phyloP scores from a whole-genome alignment of 2,113 vertebrate genomes.

The Oryzias javanicus region DNA sequence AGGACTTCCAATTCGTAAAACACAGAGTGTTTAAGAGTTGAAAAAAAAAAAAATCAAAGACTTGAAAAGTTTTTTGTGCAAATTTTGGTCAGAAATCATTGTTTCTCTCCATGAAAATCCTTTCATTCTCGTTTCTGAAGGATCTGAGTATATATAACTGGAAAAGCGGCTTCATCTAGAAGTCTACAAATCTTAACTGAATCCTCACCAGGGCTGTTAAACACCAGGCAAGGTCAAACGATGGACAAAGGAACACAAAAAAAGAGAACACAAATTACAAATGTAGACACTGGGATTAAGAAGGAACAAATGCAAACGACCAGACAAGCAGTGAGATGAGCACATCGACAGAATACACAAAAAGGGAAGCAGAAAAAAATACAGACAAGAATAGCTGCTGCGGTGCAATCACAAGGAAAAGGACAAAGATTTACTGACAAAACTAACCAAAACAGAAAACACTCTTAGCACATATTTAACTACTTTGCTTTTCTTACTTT shows the following conservation, averaged over 20 bases:
- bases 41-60: too few relatives aligned
- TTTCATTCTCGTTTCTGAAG: too few relatives aligned
- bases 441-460: neutral
- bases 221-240: neutral
- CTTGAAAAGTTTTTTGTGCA: too few relatives aligned
- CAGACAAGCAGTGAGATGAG: constrained; percentile 1
- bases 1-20: too few relatives aligned
- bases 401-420: neutral
- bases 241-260: neutral
- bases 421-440: too few relatives aligned
- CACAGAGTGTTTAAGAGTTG: too few relatives aligned
- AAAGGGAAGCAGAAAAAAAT: neutral
- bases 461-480: neutral
- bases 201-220: too few relatives aligned
- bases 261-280: neutral
- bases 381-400: neutral
- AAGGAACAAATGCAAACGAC: constrained; percentile 1
- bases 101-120: too few relatives aligned
- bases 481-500: neutral
- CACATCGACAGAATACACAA: constrained; percentile 7
- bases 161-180: too few relatives aligned
- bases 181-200: too few relatives aligned
- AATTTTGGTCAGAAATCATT: too few relatives aligned
- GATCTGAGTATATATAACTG: too few relatives aligned
- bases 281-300: constrained; percentile 10